Conservation (phyloP, 2,797 vertebrate species). For the Arctocebus calabarensis region DNA sequence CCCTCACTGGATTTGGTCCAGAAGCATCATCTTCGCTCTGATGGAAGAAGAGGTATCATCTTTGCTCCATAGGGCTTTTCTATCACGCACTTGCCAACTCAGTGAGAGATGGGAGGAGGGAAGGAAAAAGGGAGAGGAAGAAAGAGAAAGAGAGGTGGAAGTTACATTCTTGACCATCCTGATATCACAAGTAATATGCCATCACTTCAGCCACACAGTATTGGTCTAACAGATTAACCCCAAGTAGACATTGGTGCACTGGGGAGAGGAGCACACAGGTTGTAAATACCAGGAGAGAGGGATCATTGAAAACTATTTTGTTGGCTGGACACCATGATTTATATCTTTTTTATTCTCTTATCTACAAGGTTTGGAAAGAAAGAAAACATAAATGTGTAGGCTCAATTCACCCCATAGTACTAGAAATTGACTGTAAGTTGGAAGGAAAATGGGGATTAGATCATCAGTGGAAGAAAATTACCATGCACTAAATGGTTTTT, state of each 20-base stretch:
- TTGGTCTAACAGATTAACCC: neutral
- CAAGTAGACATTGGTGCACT: neutral
- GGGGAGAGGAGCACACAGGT: neutral
- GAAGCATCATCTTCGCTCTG: neutral
- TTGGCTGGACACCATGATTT: neutral
- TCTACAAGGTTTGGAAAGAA: neutral
- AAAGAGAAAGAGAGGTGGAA: neutral
- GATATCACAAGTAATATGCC: neutral
- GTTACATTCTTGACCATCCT: neutral
- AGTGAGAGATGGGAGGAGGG: neutral
- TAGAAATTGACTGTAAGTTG: conserved; percentile 4
- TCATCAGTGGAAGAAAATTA: neutral
- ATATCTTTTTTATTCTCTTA: neutral
- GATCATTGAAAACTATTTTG: fast-evolving
- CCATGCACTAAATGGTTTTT: conserved; percentile 54
- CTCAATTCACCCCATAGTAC: neutral
- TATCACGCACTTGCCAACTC: neutral
- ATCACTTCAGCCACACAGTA: neutral
- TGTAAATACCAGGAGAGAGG: neutral
- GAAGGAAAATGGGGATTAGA: neutral
- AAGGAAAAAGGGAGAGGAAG: fast-evolving
- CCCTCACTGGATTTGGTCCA: neutral
- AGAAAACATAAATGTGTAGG: neutral
- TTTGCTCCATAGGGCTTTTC: neutral
- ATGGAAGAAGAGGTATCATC: too few relatives aligned